Base-by-base conservation (phyloP, 2,797 vertebrate species). In the Microctenopoma lineatum region DNA sequence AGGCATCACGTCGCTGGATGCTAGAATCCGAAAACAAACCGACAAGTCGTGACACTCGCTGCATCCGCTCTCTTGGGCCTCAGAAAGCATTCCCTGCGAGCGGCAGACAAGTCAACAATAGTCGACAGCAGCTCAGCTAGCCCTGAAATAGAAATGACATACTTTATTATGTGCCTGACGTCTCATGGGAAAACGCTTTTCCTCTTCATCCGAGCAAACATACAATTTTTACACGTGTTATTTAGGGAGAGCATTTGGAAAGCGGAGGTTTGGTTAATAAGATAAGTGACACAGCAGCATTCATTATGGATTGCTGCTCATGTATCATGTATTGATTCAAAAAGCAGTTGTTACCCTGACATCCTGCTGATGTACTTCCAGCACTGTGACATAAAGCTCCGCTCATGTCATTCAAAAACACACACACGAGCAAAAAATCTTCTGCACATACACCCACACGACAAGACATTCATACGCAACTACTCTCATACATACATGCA, bases 131-230 rank as follows among this genome's bases (percentile, higher is more conserved):
- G 60, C 4, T 44, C 80, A 78, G 66, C 80, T 71, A 45, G 47
- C 66, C 70, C 73, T 81, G 76, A 80, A 84, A 87, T 52, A 73
- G 54, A 71, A 45, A 83, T 81, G 80, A 84, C 78, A 88, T 51
- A 77, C 68, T 86, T 86, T 73, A 77, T 89, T 66, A 81, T 79
- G 68, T 18, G 26, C 41, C 67, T 82, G 77, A 72, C 85, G 55
- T 78, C 81, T 81, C 73, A 61, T 11, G 63, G 84, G 77, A 75
- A 64, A 75, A 52, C 2, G 27, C 52, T 67, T 74, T 73, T 38
- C 41, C 57, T 50, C 66, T 57, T 79, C 54, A 69, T 74, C 59
- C n/a, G 3, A 70, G 70, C 65, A 69, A 72, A 79, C 77, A 72
- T 32, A 57, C 36, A 11, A 44, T 66, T 79, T 62, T 16, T 32